phyloP scores from a whole-genome alignment of 2,888 invertebrate genomes.

The Clunio marinus region DNA sequence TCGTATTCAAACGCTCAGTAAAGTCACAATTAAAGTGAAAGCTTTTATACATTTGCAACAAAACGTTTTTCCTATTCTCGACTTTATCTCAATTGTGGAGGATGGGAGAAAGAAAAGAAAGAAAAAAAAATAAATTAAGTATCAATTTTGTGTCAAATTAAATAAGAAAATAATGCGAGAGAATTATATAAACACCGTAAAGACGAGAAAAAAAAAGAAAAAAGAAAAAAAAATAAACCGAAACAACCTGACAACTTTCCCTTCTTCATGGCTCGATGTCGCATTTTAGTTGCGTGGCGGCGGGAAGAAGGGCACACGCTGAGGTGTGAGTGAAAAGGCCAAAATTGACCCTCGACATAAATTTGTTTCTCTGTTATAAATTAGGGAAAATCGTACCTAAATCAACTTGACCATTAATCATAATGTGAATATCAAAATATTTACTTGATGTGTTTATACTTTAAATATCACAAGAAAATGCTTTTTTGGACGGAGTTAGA shows the following conservation, averaged over 20 bases:
- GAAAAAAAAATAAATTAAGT: slow-evolving; percentile 34
- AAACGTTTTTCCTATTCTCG: neutral
- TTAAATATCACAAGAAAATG: neutral
- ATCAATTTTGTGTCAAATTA: slow-evolving; percentile 38
- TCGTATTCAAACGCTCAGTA: neutral
- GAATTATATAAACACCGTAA: slow-evolving; percentile 29
- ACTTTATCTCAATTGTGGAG: neutral
- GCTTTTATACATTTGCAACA: neutral
- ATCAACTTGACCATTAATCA: slow-evolving; percentile 39
- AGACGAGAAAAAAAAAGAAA: neutral
- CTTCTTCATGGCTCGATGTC: neutral
- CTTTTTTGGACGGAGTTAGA: neutral
- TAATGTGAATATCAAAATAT: slow-evolving; percentile 36
- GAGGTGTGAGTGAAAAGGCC: slow-evolving; percentile 5
- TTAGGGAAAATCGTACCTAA: slow-evolving; percentile 36
- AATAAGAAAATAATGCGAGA: slow-evolving; percentile 37
- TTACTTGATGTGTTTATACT: slow-evolving; percentile 6
- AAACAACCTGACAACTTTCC: slow-evolving; percentile 13
- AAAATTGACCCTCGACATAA: slow-evolving; percentile 38
- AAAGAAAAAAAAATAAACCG: neutral
- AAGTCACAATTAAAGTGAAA: slow-evolving; percentile 18
- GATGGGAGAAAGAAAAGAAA: neutral
- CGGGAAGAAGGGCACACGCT: no score
- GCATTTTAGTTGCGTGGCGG: neutral
- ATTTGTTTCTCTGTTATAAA: slow-evolving; percentile 37